A percentile compares a stretch with the other conserved stretches of the same genome.
phyloP scores from a whole-genome alignment of 2,113 vertebrate species.

The Pavo muticus region DNA sequence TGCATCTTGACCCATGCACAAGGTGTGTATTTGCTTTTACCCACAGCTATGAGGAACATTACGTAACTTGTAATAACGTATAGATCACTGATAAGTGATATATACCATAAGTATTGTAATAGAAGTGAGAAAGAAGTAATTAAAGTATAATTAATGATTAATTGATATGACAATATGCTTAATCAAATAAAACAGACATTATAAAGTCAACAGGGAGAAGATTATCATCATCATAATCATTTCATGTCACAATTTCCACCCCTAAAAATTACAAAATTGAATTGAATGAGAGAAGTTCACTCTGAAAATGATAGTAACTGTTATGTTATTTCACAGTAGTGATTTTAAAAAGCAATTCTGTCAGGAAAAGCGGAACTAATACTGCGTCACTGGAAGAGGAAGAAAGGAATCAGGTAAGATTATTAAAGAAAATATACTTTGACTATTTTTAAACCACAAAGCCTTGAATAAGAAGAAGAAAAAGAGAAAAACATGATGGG shows the following conservation, averaged over 20 bases:
- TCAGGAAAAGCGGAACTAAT: not conserved
- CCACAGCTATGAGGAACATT: not conserved
- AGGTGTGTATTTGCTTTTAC: not conserved
- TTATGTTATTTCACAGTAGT: not conserved
- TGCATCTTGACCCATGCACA: not conserved
- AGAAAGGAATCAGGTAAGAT: not conserved
- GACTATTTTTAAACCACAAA: not conserved
- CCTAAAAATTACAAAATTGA: not conserved
- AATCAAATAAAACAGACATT: not conserved
- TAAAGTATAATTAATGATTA: not conserved
- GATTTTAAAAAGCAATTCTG: not conserved
- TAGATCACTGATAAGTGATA: slow-evolving; percentile 3
- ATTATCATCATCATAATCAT: not conserved
- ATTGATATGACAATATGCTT: not conserved
- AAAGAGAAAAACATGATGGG: too few relatives aligned
- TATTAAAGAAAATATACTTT: not conserved
- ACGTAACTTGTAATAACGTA: not conserved
- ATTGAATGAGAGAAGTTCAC: not conserved
- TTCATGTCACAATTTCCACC: not conserved
- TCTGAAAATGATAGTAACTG: not conserved
- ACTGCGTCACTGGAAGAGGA: not conserved
- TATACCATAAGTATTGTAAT: not conserved
- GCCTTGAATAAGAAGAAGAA: not conserved
- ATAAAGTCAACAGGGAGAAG: not conserved
- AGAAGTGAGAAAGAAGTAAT: slow-evolving; percentile 12